Percentiles rank a stretch among this genome's conserved stretches.
phyloP scores from a whole-genome alignment of 2,113 vertebrate genomes.

The Pseudorasbora parva region DNA sequence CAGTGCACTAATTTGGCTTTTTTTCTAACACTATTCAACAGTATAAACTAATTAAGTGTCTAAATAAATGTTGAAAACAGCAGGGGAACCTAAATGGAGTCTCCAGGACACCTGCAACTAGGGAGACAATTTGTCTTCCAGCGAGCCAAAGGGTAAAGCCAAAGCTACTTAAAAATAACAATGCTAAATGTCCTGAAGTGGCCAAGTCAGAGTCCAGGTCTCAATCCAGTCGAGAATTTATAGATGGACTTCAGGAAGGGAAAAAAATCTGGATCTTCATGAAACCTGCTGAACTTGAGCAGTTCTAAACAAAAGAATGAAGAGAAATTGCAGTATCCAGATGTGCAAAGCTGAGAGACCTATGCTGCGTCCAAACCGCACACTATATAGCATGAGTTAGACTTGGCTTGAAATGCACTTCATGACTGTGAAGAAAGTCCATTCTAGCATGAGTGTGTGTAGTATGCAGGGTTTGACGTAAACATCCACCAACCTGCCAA shows the following conservation, averaged over 20 bases:
- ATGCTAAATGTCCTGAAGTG: background rate
- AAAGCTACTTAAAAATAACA: conserved; percentile 20
- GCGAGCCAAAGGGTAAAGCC: background rate
- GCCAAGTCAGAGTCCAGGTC: conserved; percentile 14
- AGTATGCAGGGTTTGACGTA: too few species aligned
- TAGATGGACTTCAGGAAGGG: background rate
- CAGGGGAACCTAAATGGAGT: background rate
- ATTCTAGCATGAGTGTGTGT: too few species aligned
- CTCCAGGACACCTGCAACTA: conserved; percentile 4
- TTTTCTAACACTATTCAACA: background rate
- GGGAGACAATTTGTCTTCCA: background rate
- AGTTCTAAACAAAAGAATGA: conserved; percentile 4
- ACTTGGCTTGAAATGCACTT: too few species aligned
- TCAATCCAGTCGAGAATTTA: conserved; percentile 6
- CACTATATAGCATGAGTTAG: too few species aligned
- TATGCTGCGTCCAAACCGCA: too few species aligned
- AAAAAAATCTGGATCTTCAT: background rate
- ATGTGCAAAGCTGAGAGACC: background rate
- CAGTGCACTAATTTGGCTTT: background rate
- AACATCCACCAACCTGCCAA: too few species aligned
- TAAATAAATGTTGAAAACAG: background rate
- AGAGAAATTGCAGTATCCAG: background rate
- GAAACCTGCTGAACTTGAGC: conserved; percentile 9
- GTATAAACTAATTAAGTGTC: background rate
- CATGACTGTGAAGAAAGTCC: too few species aligned